A percentile compares a stretch with the other conserved stretches of the same genome.
Conservation (phyloP, 2,113 vertebrate species). For the Ptilonorhynchus violaceus region DNA sequence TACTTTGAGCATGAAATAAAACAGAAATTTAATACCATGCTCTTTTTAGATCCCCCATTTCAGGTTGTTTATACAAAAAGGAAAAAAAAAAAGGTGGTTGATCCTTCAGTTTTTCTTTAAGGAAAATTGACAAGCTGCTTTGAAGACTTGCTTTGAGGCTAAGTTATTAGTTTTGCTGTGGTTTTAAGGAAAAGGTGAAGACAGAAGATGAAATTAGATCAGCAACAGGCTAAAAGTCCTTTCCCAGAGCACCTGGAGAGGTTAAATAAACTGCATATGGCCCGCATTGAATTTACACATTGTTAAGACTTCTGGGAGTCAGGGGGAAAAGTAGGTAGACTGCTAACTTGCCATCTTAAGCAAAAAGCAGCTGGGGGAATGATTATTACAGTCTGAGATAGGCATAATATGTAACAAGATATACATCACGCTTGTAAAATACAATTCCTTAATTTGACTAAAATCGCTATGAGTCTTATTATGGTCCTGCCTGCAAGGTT, state of each 20-base stretch:
- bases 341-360: constrained; percentile 43
- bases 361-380: constrained; percentile 9
- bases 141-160: constrained; percentile 50
- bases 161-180: constrained; percentile 57
- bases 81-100: background rate
- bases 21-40: constrained; percentile 40
- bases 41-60: constrained; percentile 26
- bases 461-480: background rate
- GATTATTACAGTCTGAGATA: background rate
- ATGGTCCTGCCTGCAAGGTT: background rate
- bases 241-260: constrained; percentile 63
- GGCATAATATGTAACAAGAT: background rate
- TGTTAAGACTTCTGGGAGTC: constrained; percentile 49
- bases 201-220: constrained; percentile 64
- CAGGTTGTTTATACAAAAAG: constrained; percentile 36
- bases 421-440: background rate
- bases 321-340: constrained; percentile 16
- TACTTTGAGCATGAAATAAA: constrained; percentile 43
- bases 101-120: constrained; percentile 39
- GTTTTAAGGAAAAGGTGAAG: constrained; percentile 64
- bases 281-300: constrained; percentile 43
- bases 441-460: background rate
- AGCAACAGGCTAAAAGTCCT: constrained; percentile 38
- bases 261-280: constrained; percentile 60
- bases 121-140: constrained; percentile 53